phyloP scores from a whole-genome alignment of 2,888 invertebrate genomes.

The Tuberolachnus salignus region DNA sequence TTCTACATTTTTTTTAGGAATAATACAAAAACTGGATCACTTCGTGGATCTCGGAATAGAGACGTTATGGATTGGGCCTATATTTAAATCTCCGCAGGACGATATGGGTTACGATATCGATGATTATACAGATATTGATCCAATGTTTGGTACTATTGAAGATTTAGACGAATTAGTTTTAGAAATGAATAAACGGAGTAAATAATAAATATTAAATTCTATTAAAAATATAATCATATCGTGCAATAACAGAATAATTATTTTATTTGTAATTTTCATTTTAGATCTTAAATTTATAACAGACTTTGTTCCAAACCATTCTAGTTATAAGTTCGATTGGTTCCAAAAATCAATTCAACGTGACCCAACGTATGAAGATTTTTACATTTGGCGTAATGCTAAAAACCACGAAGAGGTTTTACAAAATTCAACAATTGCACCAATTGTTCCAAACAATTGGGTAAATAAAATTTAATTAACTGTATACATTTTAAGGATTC shows the following conservation, averaged over 20 bases:
- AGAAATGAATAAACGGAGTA: slow-evolving; percentile 62
- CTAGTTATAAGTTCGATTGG: slow-evolving; percentile 65
- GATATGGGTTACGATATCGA: slow-evolving; percentile 73
- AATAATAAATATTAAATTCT: slow-evolving; percentile 61
- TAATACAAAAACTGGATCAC: slow-evolving; percentile 65
- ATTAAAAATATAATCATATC: slow-evolving; percentile 59
- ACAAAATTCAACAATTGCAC: neutral
- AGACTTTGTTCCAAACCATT: slow-evolving; percentile 62
- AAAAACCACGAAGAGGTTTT: slow-evolving; percentile 58
- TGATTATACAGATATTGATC: slow-evolving; percentile 67
- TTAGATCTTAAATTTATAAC: slow-evolving; percentile 59
- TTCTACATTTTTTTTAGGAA: slow-evolving; percentile 60
- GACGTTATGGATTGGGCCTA: slow-evolving; percentile 74
- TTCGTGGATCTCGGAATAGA: slow-evolving; percentile 68
- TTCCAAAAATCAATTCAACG: slow-evolving; percentile 63
- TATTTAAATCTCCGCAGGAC: slow-evolving; percentile 71
- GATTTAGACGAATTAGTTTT: slow-evolving; percentile 66
- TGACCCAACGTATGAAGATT: slow-evolving; percentile 63
- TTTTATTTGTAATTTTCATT: neutral
- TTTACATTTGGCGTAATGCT: slow-evolving; percentile 64
- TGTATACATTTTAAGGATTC: too few relatives aligned
- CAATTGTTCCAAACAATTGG: slow-evolving; percentile 60
- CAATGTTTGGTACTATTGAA: slow-evolving; percentile 67
- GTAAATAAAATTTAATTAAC: slow-evolving; percentile 59
- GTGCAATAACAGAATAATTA: slow-evolving; percentile 59